phyloP scores from a whole-genome alignment of 2,797 vertebrate species.

The Phoebastria nigripes region DNA sequence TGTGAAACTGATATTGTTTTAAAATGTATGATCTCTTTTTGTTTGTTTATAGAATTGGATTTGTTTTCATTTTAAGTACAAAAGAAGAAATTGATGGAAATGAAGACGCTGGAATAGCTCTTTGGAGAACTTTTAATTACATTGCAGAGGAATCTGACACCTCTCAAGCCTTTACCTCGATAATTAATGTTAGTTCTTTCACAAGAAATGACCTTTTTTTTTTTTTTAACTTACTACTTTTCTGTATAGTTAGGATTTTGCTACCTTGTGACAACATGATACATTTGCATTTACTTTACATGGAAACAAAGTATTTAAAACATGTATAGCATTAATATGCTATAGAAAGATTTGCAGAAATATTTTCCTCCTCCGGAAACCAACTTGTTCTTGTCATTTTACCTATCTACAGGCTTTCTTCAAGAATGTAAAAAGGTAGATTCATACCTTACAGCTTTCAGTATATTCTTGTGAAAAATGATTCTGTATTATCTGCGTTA shows the following conservation, averaged over 20 bases:
- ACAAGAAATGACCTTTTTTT: not conserved
- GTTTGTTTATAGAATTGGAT: constrained; percentile 85
- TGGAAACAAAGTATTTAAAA: not conserved
- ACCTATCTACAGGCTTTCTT: not conserved
- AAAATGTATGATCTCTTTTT: not conserved
- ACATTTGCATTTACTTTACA: not conserved
- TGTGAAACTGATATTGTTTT: not conserved
- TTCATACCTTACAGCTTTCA: not conserved
- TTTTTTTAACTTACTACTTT: not conserved
- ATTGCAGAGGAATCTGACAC: constrained; percentile 85
- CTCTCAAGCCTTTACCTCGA: constrained; percentile 84
- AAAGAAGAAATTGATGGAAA: constrained; percentile 85
- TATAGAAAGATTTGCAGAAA: not conserved
- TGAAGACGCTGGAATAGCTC: constrained; percentile 85
- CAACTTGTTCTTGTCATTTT: not conserved
- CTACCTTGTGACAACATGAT: not conserved
- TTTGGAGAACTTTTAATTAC: constrained; percentile 90
- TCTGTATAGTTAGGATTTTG: not conserved
- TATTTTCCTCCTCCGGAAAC: not conserved
- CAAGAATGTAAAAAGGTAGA: not conserved
- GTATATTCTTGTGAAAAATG: not conserved
- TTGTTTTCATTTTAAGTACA: constrained; percentile 90
- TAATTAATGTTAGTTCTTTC: constrained; percentile 84
- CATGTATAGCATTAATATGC: not conserved
- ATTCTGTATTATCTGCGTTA: not conserved